phyloP scores from a whole-genome alignment of 1,140 invertebrate genomes.

The Drosophila lowei region DNA sequence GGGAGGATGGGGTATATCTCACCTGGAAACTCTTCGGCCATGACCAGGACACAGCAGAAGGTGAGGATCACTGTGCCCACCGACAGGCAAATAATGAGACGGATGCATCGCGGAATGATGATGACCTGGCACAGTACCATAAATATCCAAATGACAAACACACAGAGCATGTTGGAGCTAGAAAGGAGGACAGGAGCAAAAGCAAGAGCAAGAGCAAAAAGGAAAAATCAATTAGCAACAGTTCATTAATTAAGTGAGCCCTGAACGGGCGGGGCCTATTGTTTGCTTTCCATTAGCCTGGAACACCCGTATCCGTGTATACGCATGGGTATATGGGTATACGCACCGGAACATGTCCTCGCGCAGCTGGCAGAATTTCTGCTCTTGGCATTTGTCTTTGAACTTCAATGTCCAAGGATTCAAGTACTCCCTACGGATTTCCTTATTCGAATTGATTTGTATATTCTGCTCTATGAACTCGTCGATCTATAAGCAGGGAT shows the following conservation, averaged over 20 bases:
- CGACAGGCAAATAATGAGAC: slow-evolving; percentile 85
- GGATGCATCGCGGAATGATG: slow-evolving; percentile 88
- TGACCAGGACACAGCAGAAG: slow-evolving; percentile 89
- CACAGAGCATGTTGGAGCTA: slow-evolving; percentile 95
- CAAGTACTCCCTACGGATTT: slow-evolving; percentile 94
- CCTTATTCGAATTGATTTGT: slow-evolving; percentile 96
- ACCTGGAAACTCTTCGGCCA: slow-evolving; percentile 92
- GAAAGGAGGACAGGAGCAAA: not conserved
- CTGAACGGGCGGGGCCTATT: slow-evolving; percentile 1
- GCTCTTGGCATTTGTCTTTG: slow-evolving; percentile 86
- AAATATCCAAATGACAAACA: slow-evolving; percentile 95
- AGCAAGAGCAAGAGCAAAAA: not conserved
- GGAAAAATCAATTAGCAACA: slow-evolving; percentile 71
- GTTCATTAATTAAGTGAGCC: slow-evolving; percentile 70
- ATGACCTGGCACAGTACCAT: slow-evolving; percentile 91
- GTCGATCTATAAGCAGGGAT: slow-evolving; percentile 86
- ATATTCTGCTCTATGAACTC: slow-evolving; percentile 95
- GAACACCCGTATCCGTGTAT: not conserved
- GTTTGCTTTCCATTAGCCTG: slow-evolving; percentile 49
- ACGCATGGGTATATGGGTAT: too few species aligned
- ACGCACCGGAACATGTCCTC: slow-evolving; percentile 93
- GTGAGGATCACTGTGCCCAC: slow-evolving; percentile 88
- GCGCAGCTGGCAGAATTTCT: slow-evolving; percentile 90
- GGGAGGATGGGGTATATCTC: not conserved
- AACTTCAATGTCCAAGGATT: slow-evolving; percentile 94